Conservation (phyloP, 2,113 vertebrate species). For the Laticauda laticaudata region DNA sequence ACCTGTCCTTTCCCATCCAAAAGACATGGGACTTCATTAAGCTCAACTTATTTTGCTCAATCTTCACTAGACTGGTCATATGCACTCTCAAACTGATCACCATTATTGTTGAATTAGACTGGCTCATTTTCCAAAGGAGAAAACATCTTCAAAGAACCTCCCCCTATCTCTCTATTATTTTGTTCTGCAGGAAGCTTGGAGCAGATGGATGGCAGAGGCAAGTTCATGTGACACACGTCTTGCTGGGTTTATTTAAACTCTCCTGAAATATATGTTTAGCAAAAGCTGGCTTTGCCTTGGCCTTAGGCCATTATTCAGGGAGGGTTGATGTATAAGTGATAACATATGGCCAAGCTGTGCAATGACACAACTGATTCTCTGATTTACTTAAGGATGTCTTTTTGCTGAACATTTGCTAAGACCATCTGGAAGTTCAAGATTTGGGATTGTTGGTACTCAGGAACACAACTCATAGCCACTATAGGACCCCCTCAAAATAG, state of each 20-base stretch:
- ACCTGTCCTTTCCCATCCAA: constrained; percentile 75
- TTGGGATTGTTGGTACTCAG: constrained; percentile 8
- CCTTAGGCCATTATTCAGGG: constrained; percentile 22
- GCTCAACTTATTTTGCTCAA: constrained; percentile 58
- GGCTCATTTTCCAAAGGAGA: constrained; percentile 69
- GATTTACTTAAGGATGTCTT: constrained; percentile 27
- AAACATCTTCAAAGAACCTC: constrained; percentile 41
- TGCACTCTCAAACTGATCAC: constrained; percentile 62
- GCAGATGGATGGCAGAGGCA: constrained; percentile 62
- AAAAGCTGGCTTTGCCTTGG: constrained; percentile 50
- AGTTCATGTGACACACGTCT: constrained; percentile 61
- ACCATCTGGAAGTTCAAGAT: constrained; percentile 37
- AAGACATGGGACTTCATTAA: constrained; percentile 68
- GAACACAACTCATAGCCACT: not conserved
- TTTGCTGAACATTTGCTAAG: constrained; percentile 50
- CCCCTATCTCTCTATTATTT: constrained; percentile 56
- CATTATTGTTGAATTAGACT: constrained; percentile 69
- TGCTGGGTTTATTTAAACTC: constrained; percentile 64
- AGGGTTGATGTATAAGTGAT: constrained; percentile 52
- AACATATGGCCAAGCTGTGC: constrained; percentile 42
- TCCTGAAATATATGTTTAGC: constrained; percentile 54
- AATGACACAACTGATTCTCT: constrained; percentile 42
- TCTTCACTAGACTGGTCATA: constrained; percentile 64
- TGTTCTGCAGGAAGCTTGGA: constrained; percentile 59
- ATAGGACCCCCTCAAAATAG: not conserved